These are phyloP conservation scores for Seriola quinqueradiata DNA, from an alignment of 2,113 vertebrate genomes.

Conservation along the genomic window DNA sequence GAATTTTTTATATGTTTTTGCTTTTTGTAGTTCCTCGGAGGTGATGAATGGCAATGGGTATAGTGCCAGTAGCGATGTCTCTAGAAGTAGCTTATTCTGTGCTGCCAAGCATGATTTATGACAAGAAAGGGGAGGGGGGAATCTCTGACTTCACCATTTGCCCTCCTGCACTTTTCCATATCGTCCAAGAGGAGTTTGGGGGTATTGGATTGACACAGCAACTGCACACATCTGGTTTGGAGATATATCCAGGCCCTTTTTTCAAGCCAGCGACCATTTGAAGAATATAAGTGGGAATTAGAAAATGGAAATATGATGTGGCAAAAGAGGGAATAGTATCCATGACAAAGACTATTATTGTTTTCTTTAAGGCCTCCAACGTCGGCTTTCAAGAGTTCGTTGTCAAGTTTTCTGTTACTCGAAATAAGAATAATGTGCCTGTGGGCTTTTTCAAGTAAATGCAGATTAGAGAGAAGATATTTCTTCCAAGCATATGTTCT, in stretches of 20 bases:
- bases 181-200: conserved; percentile 73
- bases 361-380: conserved; percentile 4
- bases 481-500: conserved; percentile 32
- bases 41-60: conserved; percentile 84
- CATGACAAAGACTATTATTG: conserved; percentile 33
- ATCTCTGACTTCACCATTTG: conserved; percentile 83
- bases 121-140: conserved; percentile 73
- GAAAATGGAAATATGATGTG: conserved; percentile 64
- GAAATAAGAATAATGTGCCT: conserved; percentile 6
- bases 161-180: conserved; percentile 81
- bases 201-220: conserved; percentile 77
- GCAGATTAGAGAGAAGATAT: conserved; percentile 13
- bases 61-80: conserved; percentile 83
- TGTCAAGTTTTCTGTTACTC: conserved; percentile 25
- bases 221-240: conserved; percentile 79
- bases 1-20: conserved; percentile 39
- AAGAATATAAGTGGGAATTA: conserved; percentile 59
- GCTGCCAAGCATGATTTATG: conserved; percentile 87
- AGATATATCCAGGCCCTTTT: conserved; percentile 46
- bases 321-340: conserved; percentile 37
- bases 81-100: conserved; percentile 84
- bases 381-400: conserved; percentile 19
- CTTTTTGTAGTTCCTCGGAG: conserved; percentile 77
- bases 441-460: conserved; percentile 24
- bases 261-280: conserved; percentile 48